A percentile compares a stretch with the other conserved stretches of the same genome.
Evolutionary conservation across 1,140 invertebrate genomes (phyloP).

Genomic region (Coenobita brevimanus): DNA sequence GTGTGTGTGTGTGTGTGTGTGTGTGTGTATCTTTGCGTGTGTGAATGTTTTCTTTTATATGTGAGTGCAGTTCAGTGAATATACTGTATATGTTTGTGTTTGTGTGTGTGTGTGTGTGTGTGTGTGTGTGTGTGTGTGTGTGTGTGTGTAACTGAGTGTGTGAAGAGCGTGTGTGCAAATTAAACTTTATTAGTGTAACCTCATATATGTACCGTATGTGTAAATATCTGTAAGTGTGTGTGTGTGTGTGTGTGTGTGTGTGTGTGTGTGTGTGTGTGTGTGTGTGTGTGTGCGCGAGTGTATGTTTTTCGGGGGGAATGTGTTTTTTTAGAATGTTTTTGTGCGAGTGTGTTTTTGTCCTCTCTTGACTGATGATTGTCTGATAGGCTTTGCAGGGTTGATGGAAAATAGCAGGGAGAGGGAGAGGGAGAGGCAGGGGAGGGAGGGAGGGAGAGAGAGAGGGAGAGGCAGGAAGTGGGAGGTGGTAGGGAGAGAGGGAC

Average conservation of each 20-base stretch:
- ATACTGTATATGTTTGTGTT: too few species aligned
- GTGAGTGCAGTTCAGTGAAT: too few species aligned
- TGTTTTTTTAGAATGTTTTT: constrained; percentile 33
- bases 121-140: neutral
- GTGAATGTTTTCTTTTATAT: too few species aligned
- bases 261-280: too few species aligned
- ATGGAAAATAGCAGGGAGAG: constrained; percentile 48
- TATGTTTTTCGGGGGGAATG: constrained; percentile 48
- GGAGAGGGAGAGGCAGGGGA: constrained; percentile 34
- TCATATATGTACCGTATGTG: too few species aligned
- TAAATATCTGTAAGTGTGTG: neutral
- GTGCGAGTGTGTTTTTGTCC: constrained; percentile 54
- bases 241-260: too few species aligned
- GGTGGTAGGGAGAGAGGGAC: too few species aligned
- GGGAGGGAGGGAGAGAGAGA: neutral
- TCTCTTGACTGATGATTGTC: constrained; percentile 61
- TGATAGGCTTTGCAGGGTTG: constrained; percentile 59
- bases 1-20: neutral
- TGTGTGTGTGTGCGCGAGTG: constrained; percentile 8
- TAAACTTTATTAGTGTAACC: too few species aligned
- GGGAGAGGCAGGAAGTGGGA: neutral
- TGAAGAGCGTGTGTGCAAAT: too few species aligned
- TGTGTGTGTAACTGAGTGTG: too few species aligned
- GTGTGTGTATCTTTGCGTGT: too few species aligned
- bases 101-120: neutral